These are phyloP conservation scores for Oscheius sp. DNA, from an alignment of 2,888 invertebrate species.

Conservation along the genomic window DNA sequence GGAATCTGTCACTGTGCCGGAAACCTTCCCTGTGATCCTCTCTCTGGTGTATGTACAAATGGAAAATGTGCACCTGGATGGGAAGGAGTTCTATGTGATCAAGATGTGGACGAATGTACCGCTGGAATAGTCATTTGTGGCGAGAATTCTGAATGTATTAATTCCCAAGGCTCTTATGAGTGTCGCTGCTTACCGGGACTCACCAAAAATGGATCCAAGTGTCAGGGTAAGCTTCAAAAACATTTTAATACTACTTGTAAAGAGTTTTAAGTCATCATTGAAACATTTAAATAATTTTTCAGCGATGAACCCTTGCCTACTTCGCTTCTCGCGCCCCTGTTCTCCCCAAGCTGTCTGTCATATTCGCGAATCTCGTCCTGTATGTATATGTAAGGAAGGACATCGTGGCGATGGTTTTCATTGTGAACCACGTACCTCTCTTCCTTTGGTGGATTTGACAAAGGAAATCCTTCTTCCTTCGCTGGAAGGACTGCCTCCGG, in stretches of 20 bases:
- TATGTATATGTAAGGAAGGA: conserved; percentile 60
- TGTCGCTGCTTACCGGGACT: conserved; percentile 62
- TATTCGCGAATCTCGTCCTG: conserved; percentile 34
- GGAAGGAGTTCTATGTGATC: conserved; percentile 59
- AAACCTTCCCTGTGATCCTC: conserved; percentile 63
- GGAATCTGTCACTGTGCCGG: conserved; percentile 62
- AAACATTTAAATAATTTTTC: conserved; percentile 2
- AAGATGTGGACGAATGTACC: conserved; percentile 90
- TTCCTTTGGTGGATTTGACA: conserved; percentile 14
- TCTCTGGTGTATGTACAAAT: conserved; percentile 61
- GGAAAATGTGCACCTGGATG: conserved; percentile 61
- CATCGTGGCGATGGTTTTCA: conserved; percentile 42
- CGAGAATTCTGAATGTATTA: conserved; percentile 82
- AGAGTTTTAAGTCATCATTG: neutral
- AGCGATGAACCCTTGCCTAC: conserved; percentile 28
- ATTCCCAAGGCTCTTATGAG: conserved; percentile 81
- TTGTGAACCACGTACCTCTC: conserved; percentile 1
- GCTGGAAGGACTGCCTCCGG: conserved; percentile 9
- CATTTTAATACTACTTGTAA: neutral
- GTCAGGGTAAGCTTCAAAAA: conserved; percentile 50
- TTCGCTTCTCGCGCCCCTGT: conserved; percentile 43
- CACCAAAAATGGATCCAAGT: conserved; percentile 59
- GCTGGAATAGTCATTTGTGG: conserved; percentile 78
- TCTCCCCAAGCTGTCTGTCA: conserved; percentile 56
- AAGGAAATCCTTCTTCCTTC: conserved; percentile 28